These are phyloP conservation scores for Cepaea hortensis DNA, from an alignment of 2,888 invertebrate species.

Conservation along the genomic window DNA sequence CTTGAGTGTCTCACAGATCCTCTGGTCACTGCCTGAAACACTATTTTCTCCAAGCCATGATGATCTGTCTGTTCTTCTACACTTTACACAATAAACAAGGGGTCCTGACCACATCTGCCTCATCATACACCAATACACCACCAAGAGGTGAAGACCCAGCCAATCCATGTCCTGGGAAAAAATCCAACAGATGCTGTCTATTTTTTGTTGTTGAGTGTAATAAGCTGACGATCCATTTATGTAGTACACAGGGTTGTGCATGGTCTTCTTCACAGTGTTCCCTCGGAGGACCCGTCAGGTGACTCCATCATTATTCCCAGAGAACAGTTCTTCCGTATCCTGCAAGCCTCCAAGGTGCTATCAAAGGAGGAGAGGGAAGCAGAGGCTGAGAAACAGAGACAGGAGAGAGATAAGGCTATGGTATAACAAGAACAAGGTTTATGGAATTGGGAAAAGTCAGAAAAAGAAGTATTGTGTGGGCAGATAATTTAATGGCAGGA, in stretches of 20 bases:
- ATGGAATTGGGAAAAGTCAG: background rate
- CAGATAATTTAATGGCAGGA: conserved; percentile 1
- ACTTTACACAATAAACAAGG: too few relatives aligned
- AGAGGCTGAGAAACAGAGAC: conserved; percentile 60
- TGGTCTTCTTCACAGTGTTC: conserved; percentile 65
- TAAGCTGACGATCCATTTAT: too few relatives aligned
- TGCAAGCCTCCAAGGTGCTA: conserved; percentile 64
- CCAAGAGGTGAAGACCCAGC: too few relatives aligned
- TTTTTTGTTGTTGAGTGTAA: too few relatives aligned
- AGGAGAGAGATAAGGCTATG: conserved; percentile 63
- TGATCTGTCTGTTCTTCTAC: too few relatives aligned
- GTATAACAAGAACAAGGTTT: conserved; percentile 49
- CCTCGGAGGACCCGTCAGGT: conserved; percentile 74
- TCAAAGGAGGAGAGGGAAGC: conserved; percentile 69
- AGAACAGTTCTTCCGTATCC: conserved; percentile 70
- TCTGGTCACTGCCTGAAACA: too few relatives aligned
- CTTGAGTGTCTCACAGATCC: too few relatives aligned
- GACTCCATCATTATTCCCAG: conserved; percentile 69
- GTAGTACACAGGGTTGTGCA: background rate
- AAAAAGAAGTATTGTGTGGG: conserved; percentile 35
- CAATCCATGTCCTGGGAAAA: too few relatives aligned
- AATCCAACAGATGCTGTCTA: too few relatives aligned
- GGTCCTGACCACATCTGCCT: too few relatives aligned
- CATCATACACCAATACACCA: too few relatives aligned
- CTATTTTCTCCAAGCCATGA: too few relatives aligned